Evolutionary conservation across 2,797 vertebrate species (phyloP), one percentile per base, ranked within the genome.

Genomic region (Neosalanx taihuensis): DNA sequence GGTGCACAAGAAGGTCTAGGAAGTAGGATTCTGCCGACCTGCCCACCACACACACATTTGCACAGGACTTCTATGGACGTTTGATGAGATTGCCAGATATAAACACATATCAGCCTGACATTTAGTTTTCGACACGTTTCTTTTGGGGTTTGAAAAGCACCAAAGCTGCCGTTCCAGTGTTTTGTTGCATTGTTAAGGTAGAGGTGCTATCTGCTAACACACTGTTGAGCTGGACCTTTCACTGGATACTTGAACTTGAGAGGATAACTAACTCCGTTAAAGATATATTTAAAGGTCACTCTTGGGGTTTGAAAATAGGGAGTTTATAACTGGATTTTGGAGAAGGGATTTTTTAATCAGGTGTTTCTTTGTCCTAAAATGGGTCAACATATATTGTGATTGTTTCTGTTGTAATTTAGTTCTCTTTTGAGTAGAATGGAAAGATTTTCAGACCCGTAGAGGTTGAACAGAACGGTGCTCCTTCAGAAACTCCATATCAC

Each of bases 191-290:
- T 51, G 53, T 75, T 41, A 65, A 64, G 18, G 37, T 37, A 57
- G 13, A 17, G 56, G 58, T 73, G 61, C 68, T 57, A 6, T 61
- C 18, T 59, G 41, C 69, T 70, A 46, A n/a, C 12, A 35, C 56
- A 10, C 26, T 53, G 20, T 72, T 56, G 4, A 59, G 23, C 75
- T 72, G 9, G 59, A 76, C 72, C 70, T 81, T 46, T 64, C 75
- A 70, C 33, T 46, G 35, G 57, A 81, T 84, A 89, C 84, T 89
- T 87, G 85, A 89, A 85, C 70, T 68, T 17, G 33, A 76, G 72
- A 62, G 67, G 64, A 69, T 79, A 6, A 56, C 57, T 79, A 58
- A 82, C 83, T 81, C 86, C 86, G 64, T 66, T 37, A 30, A 61
- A 31, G 63, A 31, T 37, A 2, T 69, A 58, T 71, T 49, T 49